Conservation (phyloP, 1,140 invertebrate species). For the Lordiphosa collinella region DNA sequence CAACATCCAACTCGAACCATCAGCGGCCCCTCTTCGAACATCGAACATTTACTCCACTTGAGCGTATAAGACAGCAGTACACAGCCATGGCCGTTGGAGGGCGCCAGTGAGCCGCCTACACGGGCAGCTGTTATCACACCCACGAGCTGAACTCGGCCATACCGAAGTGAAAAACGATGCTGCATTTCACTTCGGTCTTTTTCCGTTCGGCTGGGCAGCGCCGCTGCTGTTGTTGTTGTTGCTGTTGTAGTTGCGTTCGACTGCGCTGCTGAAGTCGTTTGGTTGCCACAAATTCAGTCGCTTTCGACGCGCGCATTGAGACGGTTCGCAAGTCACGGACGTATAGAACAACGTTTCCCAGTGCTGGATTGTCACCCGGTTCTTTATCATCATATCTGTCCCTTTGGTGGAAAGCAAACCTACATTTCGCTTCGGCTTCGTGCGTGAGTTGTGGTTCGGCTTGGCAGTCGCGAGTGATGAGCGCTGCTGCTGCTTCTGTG, state of each 20-base stretch:
- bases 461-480: slow-evolving; percentile 26
- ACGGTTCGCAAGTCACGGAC: slow-evolving; percentile 47
- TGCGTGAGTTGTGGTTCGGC: slow-evolving; percentile 5
- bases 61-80: slow-evolving; percentile 21
- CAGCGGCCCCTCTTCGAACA: slow-evolving; percentile 19
- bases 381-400: slow-evolving; percentile 13
- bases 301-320: slow-evolving; percentile 36
- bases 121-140: not conserved
- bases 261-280: not conserved
- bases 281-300: slow-evolving; percentile 24
- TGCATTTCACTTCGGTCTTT: not conserved
- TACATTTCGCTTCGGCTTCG: slow-evolving; percentile 27
- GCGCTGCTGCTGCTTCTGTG: slow-evolving; percentile 11
- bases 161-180: no score
- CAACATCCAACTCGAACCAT: not conserved
- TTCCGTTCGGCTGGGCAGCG: slow-evolving; percentile 6
- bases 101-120: not conserved
- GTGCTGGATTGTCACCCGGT: not conserved
- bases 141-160: no score
- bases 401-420: slow-evolving; percentile 8
- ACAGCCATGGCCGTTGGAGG: not conserved
- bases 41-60: not conserved
- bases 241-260: slow-evolving; percentile 1
- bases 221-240: not conserved
- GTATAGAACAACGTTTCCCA: slow-evolving; percentile 19